Evolutionary conservation across 2,113 vertebrate species (phyloP).

Genomic region (Emydocephalus ijimae): DNA sequence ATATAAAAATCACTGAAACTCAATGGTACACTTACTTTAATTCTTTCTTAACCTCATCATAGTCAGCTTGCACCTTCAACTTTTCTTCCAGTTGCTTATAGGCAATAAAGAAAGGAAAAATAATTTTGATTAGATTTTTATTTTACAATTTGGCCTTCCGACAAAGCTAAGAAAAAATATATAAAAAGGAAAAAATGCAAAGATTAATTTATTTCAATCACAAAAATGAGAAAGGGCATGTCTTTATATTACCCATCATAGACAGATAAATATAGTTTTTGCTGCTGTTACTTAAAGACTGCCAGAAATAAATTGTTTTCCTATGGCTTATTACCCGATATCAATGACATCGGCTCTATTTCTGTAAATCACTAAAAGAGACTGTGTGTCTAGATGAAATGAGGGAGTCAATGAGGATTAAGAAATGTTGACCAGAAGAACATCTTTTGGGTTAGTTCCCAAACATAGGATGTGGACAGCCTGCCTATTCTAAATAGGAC

Average conservation of each 20-base stretch:
- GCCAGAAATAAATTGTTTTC: not conserved
- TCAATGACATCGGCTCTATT: not conserved
- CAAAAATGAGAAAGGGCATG: not conserved
- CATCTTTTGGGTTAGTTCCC: not conserved
- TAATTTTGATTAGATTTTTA: constrained; percentile 50
- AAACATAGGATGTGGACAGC: not conserved
- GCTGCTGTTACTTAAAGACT: not conserved
- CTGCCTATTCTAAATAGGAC: not conserved
- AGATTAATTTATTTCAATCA: not conserved
- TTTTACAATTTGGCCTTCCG: not conserved
- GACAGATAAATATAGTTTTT: not conserved
- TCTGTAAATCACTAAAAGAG: not conserved
- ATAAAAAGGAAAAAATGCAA: not conserved
- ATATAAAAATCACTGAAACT: not conserved
- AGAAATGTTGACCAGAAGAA: not conserved
- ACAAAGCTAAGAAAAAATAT: not conserved
- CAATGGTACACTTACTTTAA: constrained; percentile 81
- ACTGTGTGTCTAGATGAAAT: not conserved
- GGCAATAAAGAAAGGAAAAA: constrained; percentile 46
- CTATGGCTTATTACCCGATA: not conserved
- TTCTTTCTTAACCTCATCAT: constrained; percentile 98
- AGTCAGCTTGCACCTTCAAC: constrained; percentile 92
- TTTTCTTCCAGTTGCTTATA: constrained; percentile 96
- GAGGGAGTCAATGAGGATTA: not conserved
- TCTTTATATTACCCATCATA: not conserved